Percentiles rank a stretch among this genome's conserved stretches.
These are phyloP conservation scores for Nephrotoma flavescens DNA, from an alignment of 2,888 invertebrate genomes.

Conservation along the genomic window DNA sequence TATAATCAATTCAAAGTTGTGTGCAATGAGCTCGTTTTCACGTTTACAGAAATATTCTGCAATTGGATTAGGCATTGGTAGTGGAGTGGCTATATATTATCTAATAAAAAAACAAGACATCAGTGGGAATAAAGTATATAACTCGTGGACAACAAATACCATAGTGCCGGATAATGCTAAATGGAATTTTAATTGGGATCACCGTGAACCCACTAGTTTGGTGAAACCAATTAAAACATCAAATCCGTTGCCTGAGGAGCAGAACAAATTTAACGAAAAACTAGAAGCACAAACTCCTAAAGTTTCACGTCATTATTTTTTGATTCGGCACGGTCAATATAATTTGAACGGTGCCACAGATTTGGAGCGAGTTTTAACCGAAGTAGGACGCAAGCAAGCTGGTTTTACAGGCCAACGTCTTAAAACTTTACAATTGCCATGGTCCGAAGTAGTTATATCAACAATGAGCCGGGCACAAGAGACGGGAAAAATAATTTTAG, in stretches of 20 bases:
- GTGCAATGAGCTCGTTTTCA: slow-evolving; percentile 14
- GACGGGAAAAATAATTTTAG: slow-evolving; percentile 70
- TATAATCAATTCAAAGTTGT: neutral
- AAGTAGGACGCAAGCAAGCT: slow-evolving; percentile 73
- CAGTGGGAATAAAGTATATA: slow-evolving; percentile 34
- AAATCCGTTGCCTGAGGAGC: slow-evolving; percentile 36
- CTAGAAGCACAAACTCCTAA: slow-evolving; percentile 44
- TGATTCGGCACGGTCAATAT: slow-evolving; percentile 94
- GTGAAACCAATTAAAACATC: slow-evolving; percentile 40
- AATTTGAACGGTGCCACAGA: slow-evolving; percentile 57
- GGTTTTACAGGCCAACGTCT: slow-evolving; percentile 69
- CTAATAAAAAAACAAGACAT: slow-evolving; percentile 29
- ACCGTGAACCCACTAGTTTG: slow-evolving; percentile 56
- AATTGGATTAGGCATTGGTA: slow-evolving; percentile 46
- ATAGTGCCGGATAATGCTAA: slow-evolving; percentile 42
- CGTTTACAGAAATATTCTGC: slow-evolving; percentile 20
- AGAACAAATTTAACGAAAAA: slow-evolving; percentile 52
- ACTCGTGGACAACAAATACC: slow-evolving; percentile 55
- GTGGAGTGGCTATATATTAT: slow-evolving; percentile 50
- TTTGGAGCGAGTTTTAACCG: slow-evolving; percentile 59
- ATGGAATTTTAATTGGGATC: slow-evolving; percentile 87
- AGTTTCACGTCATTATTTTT: slow-evolving; percentile 56
- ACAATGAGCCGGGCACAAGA: slow-evolving; percentile 90
- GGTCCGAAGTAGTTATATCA: slow-evolving; percentile 66
- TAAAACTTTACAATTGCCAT: slow-evolving; percentile 60